Conservation (phyloP, 2,113 vertebrate species). For the Oncorhynchus clarkii region DNA sequence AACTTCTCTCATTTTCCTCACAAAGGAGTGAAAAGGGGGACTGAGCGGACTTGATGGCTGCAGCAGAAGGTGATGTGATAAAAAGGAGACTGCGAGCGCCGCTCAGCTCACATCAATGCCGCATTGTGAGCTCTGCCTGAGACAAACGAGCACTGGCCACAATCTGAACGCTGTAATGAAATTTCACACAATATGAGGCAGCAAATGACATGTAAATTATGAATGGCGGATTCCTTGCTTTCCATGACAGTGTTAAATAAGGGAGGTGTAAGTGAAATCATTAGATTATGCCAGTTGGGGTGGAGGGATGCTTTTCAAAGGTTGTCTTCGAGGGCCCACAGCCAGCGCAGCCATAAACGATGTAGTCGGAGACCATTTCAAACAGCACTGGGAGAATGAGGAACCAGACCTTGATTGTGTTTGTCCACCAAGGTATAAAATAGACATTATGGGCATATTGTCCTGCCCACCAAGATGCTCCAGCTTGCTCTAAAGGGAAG, state of each 20-base stretch:
- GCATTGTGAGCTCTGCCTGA: conserved; percentile 90
- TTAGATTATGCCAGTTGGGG: conserved; percentile 83
- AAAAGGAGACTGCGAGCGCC: conserved; percentile 66
- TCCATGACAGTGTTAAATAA: conserved; percentile 97
- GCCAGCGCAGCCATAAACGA: conserved; percentile 87
- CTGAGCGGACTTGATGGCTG: conserved; percentile 88
- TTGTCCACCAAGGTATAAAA: conserved; percentile 96
- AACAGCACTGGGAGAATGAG: conserved; percentile 88
- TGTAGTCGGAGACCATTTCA: conserved; percentile 89
- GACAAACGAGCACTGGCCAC: conserved; percentile 91
- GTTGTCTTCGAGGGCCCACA: conserved; percentile 86
- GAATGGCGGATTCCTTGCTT: conserved; percentile 96
- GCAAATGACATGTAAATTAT: conserved; percentile 99
- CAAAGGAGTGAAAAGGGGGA: conserved; percentile 93
- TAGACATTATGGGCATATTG: conserved; percentile 94
- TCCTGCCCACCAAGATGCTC: conserved; percentile 87
- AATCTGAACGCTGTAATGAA: conserved; percentile 96
- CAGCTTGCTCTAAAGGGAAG: conserved; percentile 79
- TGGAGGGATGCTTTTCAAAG: conserved; percentile 79
- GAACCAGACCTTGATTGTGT: conserved; percentile 92
- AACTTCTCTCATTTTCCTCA: conserved; percentile 95
- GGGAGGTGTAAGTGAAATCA: conserved; percentile 96
- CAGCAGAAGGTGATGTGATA: conserved; percentile 97
- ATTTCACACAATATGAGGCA: conserved; percentile 99
- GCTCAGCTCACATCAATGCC: conserved; percentile 86